Evolutionary conservation across 2,797 vertebrate genomes (phyloP), one percentile per base, ranked within the genome.

Genomic region (Poeciliopsis paucimaculata): DNA sequence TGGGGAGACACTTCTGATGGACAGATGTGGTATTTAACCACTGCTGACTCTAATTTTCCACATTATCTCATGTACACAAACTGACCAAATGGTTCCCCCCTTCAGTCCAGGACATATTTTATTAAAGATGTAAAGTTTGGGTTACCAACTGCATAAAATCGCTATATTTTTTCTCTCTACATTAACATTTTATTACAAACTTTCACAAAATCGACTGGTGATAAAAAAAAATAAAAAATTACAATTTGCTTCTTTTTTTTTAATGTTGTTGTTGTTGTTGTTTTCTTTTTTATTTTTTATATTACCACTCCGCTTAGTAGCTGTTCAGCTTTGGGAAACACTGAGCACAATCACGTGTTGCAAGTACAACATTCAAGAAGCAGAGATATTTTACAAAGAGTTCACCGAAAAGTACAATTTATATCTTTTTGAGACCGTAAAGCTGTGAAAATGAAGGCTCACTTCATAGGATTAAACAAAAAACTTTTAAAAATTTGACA

Each of bases 21-120:
- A 90, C 88, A 91, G 92, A 91, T 92, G 89, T 90, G 87, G 70
- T 82, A 9, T 43, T 77, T 75, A 84, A 83, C 71, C 84, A 85
- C 64, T 51, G 26, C 71, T 75, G 82, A 78, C 81, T 83, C 64
- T 72, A 28, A 84, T 83, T 89, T 45, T 60, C 73, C n/a, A 41
- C n/a, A 85, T 89, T 83, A 85, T 72, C 77, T 83, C 28, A 86
- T 73, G 73, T 64, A 85, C 49, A 73, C 64, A 51, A 49, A 36
- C 74, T 15, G 60, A 78, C 73, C 71, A 78, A 77, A 79, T 87
- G 73, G 51, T 82, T 51, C 7, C 49, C 6, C 7, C 20, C 20
- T 51, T 51, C 49, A 51, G 20, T 51, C 7, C 2, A 0, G 49
- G 49, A 51, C 20, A 23, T 20, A 51, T 12, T 39, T 68, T 41